These are phyloP conservation scores for Silurus asotus DNA, from an alignment of 2,113 vertebrate species.

Conservation along the genomic window DNA sequence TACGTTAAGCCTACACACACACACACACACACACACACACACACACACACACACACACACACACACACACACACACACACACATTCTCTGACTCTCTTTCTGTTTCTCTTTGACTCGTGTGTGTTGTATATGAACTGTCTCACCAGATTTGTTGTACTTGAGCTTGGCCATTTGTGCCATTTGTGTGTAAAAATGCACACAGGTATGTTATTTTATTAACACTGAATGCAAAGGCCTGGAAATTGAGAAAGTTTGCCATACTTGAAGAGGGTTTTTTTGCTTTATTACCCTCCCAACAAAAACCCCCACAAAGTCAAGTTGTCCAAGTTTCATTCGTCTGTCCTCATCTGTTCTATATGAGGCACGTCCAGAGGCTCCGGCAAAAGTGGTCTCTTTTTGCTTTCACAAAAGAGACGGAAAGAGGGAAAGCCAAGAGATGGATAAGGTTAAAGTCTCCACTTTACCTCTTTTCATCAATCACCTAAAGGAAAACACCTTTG, in stretches of 20 bases:
- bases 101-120: no score
- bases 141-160: not conserved
- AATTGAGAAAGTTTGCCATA: not conserved
- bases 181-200: not conserved
- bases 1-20: conserved; percentile 34
- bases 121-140: not conserved
- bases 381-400: not conserved
- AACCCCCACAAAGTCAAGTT: not conserved
- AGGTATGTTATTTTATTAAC: not conserved
- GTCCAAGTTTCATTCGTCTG: not conserved
- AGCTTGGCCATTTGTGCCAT: not conserved
- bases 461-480: conserved; percentile 34
- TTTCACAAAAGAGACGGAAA: not conserved
- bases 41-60: conserved; percentile 21
- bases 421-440: conserved; percentile 17
- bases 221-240: not conserved
- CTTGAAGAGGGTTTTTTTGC: not conserved
- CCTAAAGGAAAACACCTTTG: conserved; percentile 35
- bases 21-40: conserved; percentile 24
- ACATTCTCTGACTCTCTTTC: not conserved
- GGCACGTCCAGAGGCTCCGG: not conserved
- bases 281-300: not conserved
- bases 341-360: conserved; percentile 13
- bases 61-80: not conserved
- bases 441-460: not conserved